phyloP scores from a whole-genome alignment of 2,113 vertebrate species.

The Ginglymostoma cirratum region DNA sequence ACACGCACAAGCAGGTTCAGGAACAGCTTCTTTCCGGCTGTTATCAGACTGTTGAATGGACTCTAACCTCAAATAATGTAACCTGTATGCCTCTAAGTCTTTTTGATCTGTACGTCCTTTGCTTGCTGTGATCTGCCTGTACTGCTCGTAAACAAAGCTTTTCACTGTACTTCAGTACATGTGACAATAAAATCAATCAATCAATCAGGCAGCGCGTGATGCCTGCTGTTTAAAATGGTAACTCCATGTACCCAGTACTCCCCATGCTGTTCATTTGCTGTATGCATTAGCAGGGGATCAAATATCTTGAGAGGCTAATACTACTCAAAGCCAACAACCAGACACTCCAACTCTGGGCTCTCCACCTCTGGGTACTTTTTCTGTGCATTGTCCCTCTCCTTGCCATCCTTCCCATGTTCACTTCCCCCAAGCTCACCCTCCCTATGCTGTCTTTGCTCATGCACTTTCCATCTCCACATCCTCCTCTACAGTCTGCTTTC shows the following conservation, averaged over 20 bases:
- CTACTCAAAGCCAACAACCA: not conserved
- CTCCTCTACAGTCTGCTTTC: not conserved
- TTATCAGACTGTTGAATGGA: no score
- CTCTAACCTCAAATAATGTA: no score
- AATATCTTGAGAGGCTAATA: not conserved
- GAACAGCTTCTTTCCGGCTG: no score
- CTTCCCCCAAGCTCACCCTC: no score
- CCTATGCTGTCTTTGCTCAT: not conserved
- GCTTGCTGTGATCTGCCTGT: no score
- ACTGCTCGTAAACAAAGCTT: no score
- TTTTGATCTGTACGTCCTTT: no score
- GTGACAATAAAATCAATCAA: no score
- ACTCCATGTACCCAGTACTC: not conserved
- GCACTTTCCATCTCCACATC: not conserved
- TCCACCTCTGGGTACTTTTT: not conserved
- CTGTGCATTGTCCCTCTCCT: not conserved
- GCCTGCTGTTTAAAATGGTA: not conserved
- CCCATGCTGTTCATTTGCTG: not conserved
- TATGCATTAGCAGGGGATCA: not conserved
- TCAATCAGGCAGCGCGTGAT: not conserved
- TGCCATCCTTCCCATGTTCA: no score
- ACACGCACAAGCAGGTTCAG: no score
- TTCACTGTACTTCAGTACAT: no score
- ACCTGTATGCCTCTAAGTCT: no score
- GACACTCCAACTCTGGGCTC: not conserved